Percentiles rank a stretch among this genome's conserved stretches.
Evolutionary conservation across 2,888 invertebrate genomes (phyloP).

Genomic region (Cryptus armator): DNA sequence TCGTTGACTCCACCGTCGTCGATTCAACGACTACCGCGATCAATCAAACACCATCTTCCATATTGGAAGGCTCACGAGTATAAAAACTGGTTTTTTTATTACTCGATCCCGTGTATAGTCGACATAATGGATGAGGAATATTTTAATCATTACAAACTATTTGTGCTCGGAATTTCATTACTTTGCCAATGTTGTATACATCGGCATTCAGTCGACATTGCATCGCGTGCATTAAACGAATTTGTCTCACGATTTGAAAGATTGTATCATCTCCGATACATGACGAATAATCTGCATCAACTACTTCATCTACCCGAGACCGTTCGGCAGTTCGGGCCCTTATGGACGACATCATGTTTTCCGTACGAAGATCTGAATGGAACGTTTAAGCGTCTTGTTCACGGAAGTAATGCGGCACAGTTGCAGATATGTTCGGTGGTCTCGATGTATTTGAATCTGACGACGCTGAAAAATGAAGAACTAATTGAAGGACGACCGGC

Average conservation of each 20-base stretch:
- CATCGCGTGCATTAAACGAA: neutral
- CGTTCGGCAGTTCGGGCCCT: neutral
- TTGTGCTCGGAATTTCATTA: neutral
- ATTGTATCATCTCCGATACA: neutral
- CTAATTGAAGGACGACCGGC: neutral
- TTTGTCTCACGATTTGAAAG: neutral
- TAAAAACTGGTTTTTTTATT: slow-evolving; percentile 47
- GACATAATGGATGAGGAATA: neutral
- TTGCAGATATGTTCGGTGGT: neutral
- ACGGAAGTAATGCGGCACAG: slow-evolving; percentile 1
- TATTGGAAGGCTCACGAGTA: slow-evolving; percentile 43
- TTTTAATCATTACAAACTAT: neutral
- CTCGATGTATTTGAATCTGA: slow-evolving; percentile 32
- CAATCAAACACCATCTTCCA: slow-evolving; percentile 20
- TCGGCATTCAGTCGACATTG: neutral
- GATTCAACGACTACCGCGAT: slow-evolving; percentile 29
- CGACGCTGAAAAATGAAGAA: slow-evolving; percentile 18
- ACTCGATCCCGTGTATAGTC: slow-evolving; percentile 13
- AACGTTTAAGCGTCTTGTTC: slow-evolving; percentile 5
- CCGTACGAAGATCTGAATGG: slow-evolving; percentile 3
- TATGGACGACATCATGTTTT: slow-evolving; percentile 7
- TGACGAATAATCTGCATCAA: neutral
- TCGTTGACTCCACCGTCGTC: slow-evolving; percentile 34
- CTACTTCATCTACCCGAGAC: neutral
- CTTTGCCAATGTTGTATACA: neutral